These are phyloP conservation scores for Coelinius sp. DNA, from an alignment of 2,888 invertebrate species.

Conservation along the genomic window DNA sequence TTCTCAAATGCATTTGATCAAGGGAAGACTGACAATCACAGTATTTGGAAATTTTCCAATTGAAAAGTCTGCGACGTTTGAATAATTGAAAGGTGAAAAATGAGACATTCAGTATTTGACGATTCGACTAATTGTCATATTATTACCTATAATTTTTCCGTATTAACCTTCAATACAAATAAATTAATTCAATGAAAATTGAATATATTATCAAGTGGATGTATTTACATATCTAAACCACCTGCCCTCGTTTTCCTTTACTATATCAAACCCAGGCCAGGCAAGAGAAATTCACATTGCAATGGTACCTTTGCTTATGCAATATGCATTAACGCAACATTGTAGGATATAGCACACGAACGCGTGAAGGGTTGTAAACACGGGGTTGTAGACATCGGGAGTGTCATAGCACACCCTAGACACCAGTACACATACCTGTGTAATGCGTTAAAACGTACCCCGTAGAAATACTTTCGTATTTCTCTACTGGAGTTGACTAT, in stretches of 20 bases:
- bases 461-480: constrained; percentile 31
- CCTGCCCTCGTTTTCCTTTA: background rate
- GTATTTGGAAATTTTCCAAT: background rate
- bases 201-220: too few species aligned
- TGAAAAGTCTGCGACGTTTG: background rate
- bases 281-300: constrained; percentile 10
- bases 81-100: background rate
- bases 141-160: too few species aligned
- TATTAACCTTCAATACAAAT: too few species aligned
- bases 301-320: constrained; percentile 16
- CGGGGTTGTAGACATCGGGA: constrained; percentile 18
- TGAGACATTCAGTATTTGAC: background rate
- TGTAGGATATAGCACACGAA: background rate
- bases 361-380: constrained; percentile 29
- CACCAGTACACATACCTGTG: constrained; percentile 1
- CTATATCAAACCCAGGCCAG: constrained; percentile 2
- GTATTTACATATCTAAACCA: background rate
- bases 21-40: background rate
- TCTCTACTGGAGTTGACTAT: background rate
- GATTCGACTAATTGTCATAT: background rate
- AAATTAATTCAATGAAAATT: too few species aligned
- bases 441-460: constrained; percentile 24
- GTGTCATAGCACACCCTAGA: constrained; percentile 23
- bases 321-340: constrained; percentile 38
- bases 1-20: background rate